phyloP scores from a whole-genome alignment of 2,113 vertebrate genomes.

The Atractosteus spatula region DNA sequence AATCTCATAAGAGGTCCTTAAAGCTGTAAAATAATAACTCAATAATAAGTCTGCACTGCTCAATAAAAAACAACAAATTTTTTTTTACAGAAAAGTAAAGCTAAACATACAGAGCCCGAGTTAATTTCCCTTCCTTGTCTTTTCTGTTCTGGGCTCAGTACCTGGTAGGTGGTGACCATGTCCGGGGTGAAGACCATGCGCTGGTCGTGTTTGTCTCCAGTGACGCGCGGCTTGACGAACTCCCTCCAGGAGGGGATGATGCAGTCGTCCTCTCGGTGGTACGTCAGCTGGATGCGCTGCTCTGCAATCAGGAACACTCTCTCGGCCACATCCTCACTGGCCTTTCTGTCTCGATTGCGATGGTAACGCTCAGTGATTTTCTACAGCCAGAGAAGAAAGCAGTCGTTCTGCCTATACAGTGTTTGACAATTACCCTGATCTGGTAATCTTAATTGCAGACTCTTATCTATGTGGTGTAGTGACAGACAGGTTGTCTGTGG shows the following conservation, averaged over 20 bases:
- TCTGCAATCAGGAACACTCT: constrained; percentile 65
- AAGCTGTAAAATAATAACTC: too few species aligned
- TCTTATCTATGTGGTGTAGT: too few species aligned
- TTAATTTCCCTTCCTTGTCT: neutral
- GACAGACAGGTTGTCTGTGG: too few species aligned
- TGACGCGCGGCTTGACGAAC: constrained; percentile 61
- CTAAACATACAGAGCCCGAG: too few species aligned
- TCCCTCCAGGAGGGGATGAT: constrained; percentile 69
- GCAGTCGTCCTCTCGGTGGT: constrained; percentile 65
- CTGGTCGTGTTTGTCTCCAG: constrained; percentile 45
- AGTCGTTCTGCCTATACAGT: too few species aligned
- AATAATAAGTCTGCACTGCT: too few species aligned
- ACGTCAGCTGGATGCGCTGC: constrained; percentile 69
- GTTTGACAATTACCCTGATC: too few species aligned
- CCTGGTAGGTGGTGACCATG: constrained; percentile 73
- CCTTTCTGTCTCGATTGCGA: constrained; percentile 67
- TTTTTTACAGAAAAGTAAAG: too few species aligned
- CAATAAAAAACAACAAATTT: too few species aligned
- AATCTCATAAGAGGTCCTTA: too few species aligned
- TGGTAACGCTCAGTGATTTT: constrained; percentile 81
- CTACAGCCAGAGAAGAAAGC: constrained; percentile 42
- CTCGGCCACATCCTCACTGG: constrained; percentile 75
- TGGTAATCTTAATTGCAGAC: too few species aligned
- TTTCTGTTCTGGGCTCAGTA: constrained; percentile 28
- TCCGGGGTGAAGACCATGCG: constrained; percentile 52